phyloP scores from a whole-genome alignment of 1,140 invertebrate species.

The Leptestheria dahalacensis region DNA sequence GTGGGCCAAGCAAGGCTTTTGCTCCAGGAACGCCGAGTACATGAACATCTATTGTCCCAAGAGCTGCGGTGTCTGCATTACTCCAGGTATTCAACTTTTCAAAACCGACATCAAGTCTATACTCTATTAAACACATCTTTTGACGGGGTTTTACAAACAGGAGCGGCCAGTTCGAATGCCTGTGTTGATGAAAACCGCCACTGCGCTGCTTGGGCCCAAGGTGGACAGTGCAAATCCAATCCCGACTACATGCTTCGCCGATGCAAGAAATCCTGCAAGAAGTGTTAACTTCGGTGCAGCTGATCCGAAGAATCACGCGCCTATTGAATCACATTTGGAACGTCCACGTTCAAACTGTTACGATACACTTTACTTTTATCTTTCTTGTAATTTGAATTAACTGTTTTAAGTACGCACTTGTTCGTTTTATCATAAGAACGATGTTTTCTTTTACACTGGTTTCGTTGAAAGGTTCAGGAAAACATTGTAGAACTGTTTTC shows the following conservation, averaged over 20 bases:
- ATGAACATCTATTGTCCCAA: slow-evolving; percentile 22
- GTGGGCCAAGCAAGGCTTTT: slow-evolving; percentile 24
- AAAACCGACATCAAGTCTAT: not conserved
- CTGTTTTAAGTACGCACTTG: too few species aligned
- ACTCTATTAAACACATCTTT: not conserved
- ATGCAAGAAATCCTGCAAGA: slow-evolving; percentile 30
- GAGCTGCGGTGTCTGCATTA: slow-evolving; percentile 19
- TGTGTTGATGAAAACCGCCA: slow-evolving; percentile 25
- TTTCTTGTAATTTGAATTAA: too few species aligned
- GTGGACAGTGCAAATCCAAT: slow-evolving; percentile 28
- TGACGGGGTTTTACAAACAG: not conserved
- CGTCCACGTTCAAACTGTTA: too few species aligned
- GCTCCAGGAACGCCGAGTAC: slow-evolving; percentile 21
- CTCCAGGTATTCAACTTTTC: not conserved
- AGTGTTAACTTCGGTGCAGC: too few species aligned
- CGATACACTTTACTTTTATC: too few species aligned
- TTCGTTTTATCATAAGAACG: too few species aligned
- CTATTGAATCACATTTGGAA: too few species aligned
- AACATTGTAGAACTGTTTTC: too few species aligned
- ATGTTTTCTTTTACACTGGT: too few species aligned
- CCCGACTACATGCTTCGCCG: slow-evolving; percentile 27
- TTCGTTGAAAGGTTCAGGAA: too few species aligned
- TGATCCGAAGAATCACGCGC: too few species aligned
- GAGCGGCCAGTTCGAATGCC: not conserved
- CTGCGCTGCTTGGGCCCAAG: slow-evolving; percentile 25